Base-by-base conservation (phyloP, 92 coral and sea anemone species). In the Paramuricea clavata region DNA sequence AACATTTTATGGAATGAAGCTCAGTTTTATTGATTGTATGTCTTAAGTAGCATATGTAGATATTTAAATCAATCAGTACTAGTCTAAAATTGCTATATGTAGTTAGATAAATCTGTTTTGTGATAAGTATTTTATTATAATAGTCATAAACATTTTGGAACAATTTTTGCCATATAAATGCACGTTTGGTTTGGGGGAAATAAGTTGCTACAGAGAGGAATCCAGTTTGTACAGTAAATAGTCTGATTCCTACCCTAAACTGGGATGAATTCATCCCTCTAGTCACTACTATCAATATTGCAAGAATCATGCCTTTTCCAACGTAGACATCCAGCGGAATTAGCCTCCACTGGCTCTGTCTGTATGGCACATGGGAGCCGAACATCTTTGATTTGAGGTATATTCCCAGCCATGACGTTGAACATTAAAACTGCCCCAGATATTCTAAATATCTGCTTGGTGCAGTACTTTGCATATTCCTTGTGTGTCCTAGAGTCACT, bases 261-360 rank as follows among this genome's bases (percentile, higher is more conserved):
- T 26, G 28, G 22, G 3, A 15, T 27, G n/a, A 16, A 2, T 65
- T 12, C 39, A 15, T 26, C 21, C 28, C n/a, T 65, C 22, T 30
- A 19, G 19, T 65, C 0, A 28, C 62, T 54, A 54, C 39, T 65
- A 0, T 0, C 21, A 3, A 31, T 28, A 15, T 16, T 2, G 72
- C 36, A 12, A 65, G 28, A 11, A 65, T 65, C 72, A 13, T 65
- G 16, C 30, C 41, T 65, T 31, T 31, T 19, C 72, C 84, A 79
- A 79, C 56, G 84, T 57, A 57, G 95, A 81, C 93, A 94, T 83
- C 95, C 94, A 92, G 91, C 88, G 91, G 89, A 65, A 65, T 70
- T 88, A 94, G 95, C 95, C 98, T 84, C 91, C 88, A 85, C 90
- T 92, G 93, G 95, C 95, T 94, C 98, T 94, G 98, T 89, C 95